Percentiles rank a stretch among this genome's conserved stretches.
These are phyloP conservation scores for Anthophora plumipes DNA, from an alignment of 2,888 invertebrate species.

Conservation along the genomic window DNA sequence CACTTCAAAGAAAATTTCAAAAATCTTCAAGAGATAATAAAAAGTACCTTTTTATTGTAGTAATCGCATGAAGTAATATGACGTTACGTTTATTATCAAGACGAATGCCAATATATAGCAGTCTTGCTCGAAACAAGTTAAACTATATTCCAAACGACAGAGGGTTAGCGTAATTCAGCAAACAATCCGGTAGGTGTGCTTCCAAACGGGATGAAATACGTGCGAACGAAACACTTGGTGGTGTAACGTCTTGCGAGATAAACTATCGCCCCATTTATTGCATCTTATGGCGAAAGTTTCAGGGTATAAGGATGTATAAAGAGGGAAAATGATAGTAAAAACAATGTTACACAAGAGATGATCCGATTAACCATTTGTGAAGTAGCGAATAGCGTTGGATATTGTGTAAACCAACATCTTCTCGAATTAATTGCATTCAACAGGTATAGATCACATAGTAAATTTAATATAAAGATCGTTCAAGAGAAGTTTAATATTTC, in stretches of 20 bases:
- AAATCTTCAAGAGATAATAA: no score
- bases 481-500: background rate
- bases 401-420: slow-evolving; percentile 9
- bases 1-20: background rate
- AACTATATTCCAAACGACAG: background rate
- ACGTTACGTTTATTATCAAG: background rate
- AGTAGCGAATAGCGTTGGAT: slow-evolving; percentile 1
- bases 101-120: background rate
- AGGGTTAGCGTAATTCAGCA: background rate
- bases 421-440: background rate
- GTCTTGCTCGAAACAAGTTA: background rate
- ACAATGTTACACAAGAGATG: slow-evolving; percentile 16
- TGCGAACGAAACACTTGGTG: slow-evolving; percentile 23
- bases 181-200: slow-evolving; percentile 4
- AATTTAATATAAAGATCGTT: no score
- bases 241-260: slow-evolving; percentile 24
- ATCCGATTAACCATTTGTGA: background rate
- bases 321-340: slow-evolving; percentile 18
- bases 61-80: background rate
- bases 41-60: background rate
- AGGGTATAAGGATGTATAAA: background rate
- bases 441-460: no score
- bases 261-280: slow-evolving; percentile 27
- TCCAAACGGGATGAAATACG: slow-evolving; percentile 30
- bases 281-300: slow-evolving; percentile 26